Evolutionary conservation across 2,888 invertebrate species (phyloP).

Genomic region (Loripinus fragilis): DNA sequence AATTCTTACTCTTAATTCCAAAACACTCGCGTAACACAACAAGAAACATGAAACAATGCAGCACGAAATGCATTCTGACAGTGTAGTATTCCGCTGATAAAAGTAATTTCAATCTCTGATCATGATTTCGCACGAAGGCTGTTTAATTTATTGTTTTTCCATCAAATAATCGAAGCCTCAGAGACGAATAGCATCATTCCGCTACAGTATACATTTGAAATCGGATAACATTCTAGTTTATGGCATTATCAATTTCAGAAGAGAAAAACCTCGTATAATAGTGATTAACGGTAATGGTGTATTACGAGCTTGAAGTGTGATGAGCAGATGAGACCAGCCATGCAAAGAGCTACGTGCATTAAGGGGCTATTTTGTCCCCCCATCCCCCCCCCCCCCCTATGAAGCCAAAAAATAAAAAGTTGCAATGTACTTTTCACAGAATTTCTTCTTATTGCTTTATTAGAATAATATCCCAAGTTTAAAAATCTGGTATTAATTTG

Average conservation of each 20-base stretch:
- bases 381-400: no score
- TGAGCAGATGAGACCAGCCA: background rate
- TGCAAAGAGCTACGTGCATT: no score
- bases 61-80: background rate
- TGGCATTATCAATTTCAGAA: background rate
- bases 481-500: no score
- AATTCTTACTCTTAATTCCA: constrained; percentile 69
- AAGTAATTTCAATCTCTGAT: no score
- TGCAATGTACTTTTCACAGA: no score
- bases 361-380: no score
- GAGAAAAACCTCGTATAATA: background rate
- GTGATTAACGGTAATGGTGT: background rate
- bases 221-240: background rate
- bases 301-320: background rate
- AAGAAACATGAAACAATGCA: background rate
- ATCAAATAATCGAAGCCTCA: background rate
- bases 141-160: background rate
- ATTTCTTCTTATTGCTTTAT: no score
- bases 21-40: background rate
- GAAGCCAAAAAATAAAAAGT: no score
- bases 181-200: background rate
- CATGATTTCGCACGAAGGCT: no score
- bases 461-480: no score
- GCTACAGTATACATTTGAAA: background rate
- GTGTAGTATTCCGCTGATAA: no score